Evolutionary conservation across 2,797 vertebrate species (phyloP).

Genomic region (Molossus alvarezi): DNA sequence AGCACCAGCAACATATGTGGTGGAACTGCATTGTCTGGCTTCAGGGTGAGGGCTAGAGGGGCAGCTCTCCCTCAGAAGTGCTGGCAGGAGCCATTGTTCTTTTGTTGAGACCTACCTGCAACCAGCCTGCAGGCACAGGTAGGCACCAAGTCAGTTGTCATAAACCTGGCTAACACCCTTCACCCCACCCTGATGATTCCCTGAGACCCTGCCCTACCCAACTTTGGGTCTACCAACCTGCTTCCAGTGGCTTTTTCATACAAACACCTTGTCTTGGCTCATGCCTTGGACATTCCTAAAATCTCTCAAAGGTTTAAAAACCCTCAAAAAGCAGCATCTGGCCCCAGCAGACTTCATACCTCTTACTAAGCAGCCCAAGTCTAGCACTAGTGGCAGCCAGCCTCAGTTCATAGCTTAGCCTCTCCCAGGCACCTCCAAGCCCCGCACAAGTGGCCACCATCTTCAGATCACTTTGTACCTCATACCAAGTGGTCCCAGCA

Average conservation of each 20-base stretch:
- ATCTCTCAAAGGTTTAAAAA: no score
- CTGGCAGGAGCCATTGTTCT: neutral
- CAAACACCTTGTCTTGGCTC: no score
- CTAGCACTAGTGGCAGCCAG: no score
- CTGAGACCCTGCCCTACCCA: neutral
- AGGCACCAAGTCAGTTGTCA: neutral
- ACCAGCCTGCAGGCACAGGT: neutral
- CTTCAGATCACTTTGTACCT: no score
- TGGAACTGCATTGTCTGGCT: neutral
- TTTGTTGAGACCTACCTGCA: neutral
- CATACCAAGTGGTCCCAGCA: no score
- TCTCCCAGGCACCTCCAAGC: no score
- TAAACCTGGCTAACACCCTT: neutral
- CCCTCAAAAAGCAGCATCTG: no score
- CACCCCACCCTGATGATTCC: neutral
- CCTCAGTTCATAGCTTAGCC: no score
- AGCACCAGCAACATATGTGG: neutral
- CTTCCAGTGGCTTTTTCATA: neutral
- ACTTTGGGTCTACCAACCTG: neutral
- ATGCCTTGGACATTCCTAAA: no score
- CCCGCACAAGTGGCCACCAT: no score
- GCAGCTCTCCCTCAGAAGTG: neutral
- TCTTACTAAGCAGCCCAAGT: no score
- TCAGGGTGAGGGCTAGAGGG: neutral
- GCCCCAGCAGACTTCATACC: no score